A percentile compares a stretch with the other conserved stretches of the same genome.
Conservation (phyloP, 2,113 vertebrate species). For the Zeus faber region DNA sequence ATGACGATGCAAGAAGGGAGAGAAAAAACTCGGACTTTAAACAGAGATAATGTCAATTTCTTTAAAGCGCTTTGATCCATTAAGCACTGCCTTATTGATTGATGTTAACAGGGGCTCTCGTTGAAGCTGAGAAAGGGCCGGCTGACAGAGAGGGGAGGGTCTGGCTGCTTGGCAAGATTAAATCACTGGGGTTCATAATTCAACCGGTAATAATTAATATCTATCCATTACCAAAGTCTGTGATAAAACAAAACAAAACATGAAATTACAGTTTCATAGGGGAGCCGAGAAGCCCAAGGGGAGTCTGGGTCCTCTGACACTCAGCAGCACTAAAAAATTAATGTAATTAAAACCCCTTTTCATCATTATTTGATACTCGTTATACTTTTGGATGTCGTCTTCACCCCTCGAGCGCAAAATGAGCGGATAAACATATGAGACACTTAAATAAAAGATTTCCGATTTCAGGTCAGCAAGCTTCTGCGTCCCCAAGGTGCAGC, state of each 20-base stretch:
- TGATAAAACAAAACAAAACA: constrained; percentile 24
- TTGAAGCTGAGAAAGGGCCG: constrained; percentile 61
- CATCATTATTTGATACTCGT: constrained; percentile 5
- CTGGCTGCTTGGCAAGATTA: constrained; percentile 32
- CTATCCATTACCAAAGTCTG: constrained; percentile 11
- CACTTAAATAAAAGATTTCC: constrained; percentile 20
- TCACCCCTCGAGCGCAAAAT: constrained; percentile 5
- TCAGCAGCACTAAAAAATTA: constrained; percentile 5
- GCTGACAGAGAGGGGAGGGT: constrained; percentile 6
- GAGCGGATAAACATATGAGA: constrained; percentile 18
- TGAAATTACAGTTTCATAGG: no score
- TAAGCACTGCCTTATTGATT: constrained; percentile 72
- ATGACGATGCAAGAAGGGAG: constrained; percentile 34
- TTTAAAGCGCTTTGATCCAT: constrained; percentile 63
- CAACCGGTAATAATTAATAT: constrained; percentile 30
- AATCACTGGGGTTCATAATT: constrained; percentile 32
- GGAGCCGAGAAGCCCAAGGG: not conserved
- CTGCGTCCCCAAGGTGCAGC: not conserved
- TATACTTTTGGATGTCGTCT: not conserved
- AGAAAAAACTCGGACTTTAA: constrained; percentile 49
- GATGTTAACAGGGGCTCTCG: constrained; percentile 58
- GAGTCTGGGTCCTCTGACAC: not conserved
- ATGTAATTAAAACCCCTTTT: constrained; percentile 28
- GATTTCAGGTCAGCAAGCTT: constrained; percentile 32
- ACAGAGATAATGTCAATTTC: constrained; percentile 56